phyloP scores from a whole-genome alignment of 2,113 vertebrate species.

The Scortum barcoo region DNA sequence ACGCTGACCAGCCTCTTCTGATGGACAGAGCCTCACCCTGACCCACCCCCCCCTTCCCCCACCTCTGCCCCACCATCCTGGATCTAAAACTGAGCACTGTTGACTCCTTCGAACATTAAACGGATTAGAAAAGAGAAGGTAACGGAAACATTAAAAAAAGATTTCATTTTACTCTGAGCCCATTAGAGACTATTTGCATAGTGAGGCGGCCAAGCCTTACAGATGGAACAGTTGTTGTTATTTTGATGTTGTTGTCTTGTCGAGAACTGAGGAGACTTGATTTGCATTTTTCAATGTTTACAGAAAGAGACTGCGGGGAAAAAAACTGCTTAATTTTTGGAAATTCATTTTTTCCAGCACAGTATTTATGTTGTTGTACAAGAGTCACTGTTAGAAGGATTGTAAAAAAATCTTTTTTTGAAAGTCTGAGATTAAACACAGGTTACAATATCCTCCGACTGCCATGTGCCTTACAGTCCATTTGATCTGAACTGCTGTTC shows the following conservation, averaged over 20 bases:
- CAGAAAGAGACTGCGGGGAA: conserved; percentile 82
- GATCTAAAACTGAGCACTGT: conserved; percentile 68
- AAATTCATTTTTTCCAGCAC: conserved; percentile 84
- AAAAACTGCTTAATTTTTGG: conserved; percentile 83
- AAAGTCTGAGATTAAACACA: conserved; percentile 85
- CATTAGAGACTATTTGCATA: conserved; percentile 92
- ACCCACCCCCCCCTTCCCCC: neutral
- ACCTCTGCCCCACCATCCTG: conserved; percentile 23
- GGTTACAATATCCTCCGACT: conserved; percentile 90
- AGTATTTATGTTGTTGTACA: conserved; percentile 98
- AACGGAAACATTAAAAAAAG: conserved; percentile 78
- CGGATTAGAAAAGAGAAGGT: conserved; percentile 64
- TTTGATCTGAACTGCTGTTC: conserved; percentile 83
- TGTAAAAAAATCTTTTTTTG: conserved; percentile 74
- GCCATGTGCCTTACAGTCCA: conserved; percentile 92
- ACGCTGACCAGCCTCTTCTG: conserved; percentile 99
- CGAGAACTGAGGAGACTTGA: conserved; percentile 86
- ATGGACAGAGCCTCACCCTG: conserved; percentile 77
- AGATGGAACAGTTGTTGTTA: conserved; percentile 77
- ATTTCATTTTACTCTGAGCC: conserved; percentile 89
- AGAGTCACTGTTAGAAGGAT: conserved; percentile 91
- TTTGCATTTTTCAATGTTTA: conserved; percentile 86
- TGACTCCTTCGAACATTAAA: conserved; percentile 67
- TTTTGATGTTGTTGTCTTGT: conserved; percentile 83
- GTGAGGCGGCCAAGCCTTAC: conserved; percentile 89